A percentile compares a stretch with the other conserved stretches of the same genome.
phyloP scores from a whole-genome alignment of 2,888 invertebrate species.

The Rhamphomyia laevipes region DNA sequence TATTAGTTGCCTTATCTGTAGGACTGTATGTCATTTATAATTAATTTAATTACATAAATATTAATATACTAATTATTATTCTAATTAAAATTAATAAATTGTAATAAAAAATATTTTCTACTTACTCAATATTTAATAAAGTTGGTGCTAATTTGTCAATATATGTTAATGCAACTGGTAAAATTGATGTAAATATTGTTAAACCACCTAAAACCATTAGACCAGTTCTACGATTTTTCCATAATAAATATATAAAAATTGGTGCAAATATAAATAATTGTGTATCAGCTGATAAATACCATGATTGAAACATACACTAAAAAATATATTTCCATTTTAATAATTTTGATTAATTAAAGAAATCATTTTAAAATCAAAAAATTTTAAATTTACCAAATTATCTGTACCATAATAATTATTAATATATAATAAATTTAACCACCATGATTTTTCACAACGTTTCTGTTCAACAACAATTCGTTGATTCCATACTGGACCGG shows the following conservation, averaged over 20 bases:
- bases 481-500: conserved; percentile 63
- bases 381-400: conserved; percentile 21
- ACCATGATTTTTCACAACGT: conserved; percentile 56
- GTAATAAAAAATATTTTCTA: no score
- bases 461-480: conserved; percentile 43
- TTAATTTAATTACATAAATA: no score
- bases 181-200: conserved; percentile 40
- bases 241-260: conserved; percentile 52
- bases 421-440: conserved; percentile 60
- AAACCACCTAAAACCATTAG: conserved; percentile 40
- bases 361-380: not conserved
- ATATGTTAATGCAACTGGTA: conserved; percentile 49
- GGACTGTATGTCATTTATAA: no score
- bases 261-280: conserved; percentile 57
- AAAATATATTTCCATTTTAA: conserved; percentile 1
- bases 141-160: conserved; percentile 52
- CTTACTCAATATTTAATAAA: conserved; percentile 56
- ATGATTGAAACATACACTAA: conserved; percentile 44
- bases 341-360: not conserved
- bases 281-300: conserved; percentile 49
- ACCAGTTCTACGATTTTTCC: conserved; percentile 50
- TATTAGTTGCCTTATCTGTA: no score
- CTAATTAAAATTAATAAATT: no score
- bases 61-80: no score
- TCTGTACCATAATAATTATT: conserved; percentile 61